These are phyloP conservation scores for Poeciliopsis paucimaculata DNA, from an alignment of 2,797 vertebrate species.

Conservation along the genomic window DNA sequence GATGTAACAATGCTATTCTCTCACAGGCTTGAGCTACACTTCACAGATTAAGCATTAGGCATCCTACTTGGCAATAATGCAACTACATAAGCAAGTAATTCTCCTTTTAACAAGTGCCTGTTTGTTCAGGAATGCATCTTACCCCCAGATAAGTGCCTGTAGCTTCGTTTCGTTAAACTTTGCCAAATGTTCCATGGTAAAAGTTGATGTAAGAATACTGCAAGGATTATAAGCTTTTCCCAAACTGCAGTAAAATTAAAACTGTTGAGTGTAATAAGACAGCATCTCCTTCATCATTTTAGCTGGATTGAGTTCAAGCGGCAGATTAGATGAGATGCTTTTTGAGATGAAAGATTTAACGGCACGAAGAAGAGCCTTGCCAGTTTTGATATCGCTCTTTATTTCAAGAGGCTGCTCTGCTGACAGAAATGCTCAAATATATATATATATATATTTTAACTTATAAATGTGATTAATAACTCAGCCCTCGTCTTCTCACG, in stretches of 20 bases:
- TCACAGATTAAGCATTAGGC: neutral
- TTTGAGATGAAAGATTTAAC: slow-evolving; percentile 40
- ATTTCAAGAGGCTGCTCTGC: slow-evolving; percentile 5
- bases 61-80: neutral
- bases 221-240: slow-evolving; percentile 14
- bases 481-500: neutral
- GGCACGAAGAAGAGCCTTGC: slow-evolving; percentile 11
- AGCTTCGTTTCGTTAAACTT: neutral
- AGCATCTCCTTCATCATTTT: slow-evolving; percentile 34
- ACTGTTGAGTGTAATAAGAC: slow-evolving; percentile 4
- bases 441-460: slow-evolving; percentile 5
- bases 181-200: neutral
- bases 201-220: slow-evolving; percentile 1
- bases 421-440: slow-evolving; percentile 7
- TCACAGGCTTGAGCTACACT: neutral
- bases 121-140: neutral
- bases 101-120: neutral
- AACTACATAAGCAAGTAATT: neutral
- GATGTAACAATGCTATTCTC: neutral
- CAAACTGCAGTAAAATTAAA: slow-evolving; percentile 6
- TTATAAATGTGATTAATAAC: slow-evolving; percentile 30
- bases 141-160: neutral
- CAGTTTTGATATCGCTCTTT: slow-evolving; percentile 32
- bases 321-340: slow-evolving; percentile 30
- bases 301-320: slow-evolving; percentile 41